Evolutionary conservation across 1,140 invertebrate genomes (phyloP).

Genomic region (Aphis craccivora): DNA sequence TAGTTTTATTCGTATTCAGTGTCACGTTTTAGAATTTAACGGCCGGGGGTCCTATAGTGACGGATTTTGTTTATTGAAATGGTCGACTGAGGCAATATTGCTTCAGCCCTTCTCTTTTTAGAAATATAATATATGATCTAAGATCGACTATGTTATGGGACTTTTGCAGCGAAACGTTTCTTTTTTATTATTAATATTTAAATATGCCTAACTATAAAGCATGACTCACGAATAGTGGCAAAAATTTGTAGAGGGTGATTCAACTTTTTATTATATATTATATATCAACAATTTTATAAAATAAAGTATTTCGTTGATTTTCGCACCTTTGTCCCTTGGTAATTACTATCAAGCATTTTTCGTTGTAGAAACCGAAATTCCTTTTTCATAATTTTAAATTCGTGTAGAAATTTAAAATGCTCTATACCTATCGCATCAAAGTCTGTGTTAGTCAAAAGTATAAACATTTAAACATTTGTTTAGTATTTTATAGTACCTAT

Average conservation of each 20-base stretch:
- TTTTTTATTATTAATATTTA: not conserved
- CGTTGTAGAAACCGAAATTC: too few relatives aligned
- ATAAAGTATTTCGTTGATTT: too few relatives aligned
- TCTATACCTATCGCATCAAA: too few relatives aligned
- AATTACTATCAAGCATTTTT: too few relatives aligned
- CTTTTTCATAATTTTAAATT: too few relatives aligned
- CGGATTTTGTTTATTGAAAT: slow-evolving; percentile 41
- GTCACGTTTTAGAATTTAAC: slow-evolving; percentile 30
- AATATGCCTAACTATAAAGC: not conserved
- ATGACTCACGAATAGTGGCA: not conserved
- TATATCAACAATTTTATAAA: too few relatives aligned
- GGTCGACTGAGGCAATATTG: slow-evolving; percentile 3
- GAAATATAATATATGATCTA: not conserved
- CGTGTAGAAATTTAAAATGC: too few relatives aligned
- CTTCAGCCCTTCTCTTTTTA: not conserved
- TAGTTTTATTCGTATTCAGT: slow-evolving; percentile 38
- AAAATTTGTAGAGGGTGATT: not conserved
- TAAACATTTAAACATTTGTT: too few relatives aligned
- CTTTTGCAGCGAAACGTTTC: too few relatives aligned
- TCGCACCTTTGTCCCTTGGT: too few relatives aligned
- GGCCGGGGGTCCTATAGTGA: not conserved
- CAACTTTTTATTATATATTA: not conserved
- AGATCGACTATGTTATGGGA: not conserved
- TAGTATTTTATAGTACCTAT: too few relatives aligned
- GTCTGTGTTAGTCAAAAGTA: too few relatives aligned